Base-by-base conservation (phyloP, 2,797 vertebrate genomes). In the Hozukius guyotensis region DNA sequence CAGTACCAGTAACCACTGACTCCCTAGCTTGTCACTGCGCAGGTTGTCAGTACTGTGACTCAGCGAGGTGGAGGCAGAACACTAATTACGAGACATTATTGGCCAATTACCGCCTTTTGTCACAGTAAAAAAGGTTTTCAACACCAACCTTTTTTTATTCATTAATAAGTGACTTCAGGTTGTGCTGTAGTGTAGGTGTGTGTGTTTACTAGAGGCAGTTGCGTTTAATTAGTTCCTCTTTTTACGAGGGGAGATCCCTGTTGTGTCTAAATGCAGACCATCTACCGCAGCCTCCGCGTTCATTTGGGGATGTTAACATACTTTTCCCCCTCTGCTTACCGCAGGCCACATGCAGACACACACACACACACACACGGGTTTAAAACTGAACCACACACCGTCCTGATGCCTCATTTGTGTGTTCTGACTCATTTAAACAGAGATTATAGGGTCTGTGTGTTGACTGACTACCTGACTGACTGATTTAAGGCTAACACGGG, bases 391-490 rank as follows among this genome's bases (percentile, higher is more conserved):
- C 86, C 90, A 81, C 92, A 92, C 78, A 84, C 55, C 27, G 13
- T 78, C 85, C 87, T 85, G 80, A 84, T 84, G 76, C 77, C 84
- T 92, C 62, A 25, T 92, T 90, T 82, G 80, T 84, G 80, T 81
- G 82, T 77, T 82, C 53, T 83, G 85, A 92, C 73, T 91, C 81
- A 87, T 91, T 90, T 80, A 88, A 71, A 32, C 52, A 66, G 75
- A 87, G 82, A 84, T 88, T 91, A 85, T 78, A 75, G 75, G 72
- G 72, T 87, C 63, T 74, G 46, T 29, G 36, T 80, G 62, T 84
- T 77, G 82, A 87, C 77, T 65, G 77, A 78, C 70, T 66, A 57
- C 63, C 84, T 80, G 5, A 66, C 62, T 77, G 72, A 83, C 53
- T 71, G 76, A 86, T 34, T 84, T 72, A 32, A 72, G 49, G 59